These are phyloP conservation scores for Clarias gariepinus DNA, from an alignment of 2,113 vertebrate species.

Conservation along the genomic window DNA sequence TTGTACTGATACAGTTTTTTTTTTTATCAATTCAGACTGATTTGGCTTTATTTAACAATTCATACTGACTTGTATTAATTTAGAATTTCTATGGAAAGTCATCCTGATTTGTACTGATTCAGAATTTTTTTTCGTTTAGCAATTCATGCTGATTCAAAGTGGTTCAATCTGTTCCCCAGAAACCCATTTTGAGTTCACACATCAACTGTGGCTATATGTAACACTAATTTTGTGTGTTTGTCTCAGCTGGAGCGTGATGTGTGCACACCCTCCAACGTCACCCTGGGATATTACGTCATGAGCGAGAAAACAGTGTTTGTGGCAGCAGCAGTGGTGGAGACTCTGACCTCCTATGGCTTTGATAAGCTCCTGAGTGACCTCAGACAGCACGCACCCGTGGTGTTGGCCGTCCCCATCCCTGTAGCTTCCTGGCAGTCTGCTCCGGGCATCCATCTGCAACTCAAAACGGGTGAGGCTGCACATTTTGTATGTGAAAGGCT, in stretches of 20 bases:
- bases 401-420: conserved; percentile 82
- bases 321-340: conserved; percentile 78
- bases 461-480: conserved; percentile 82
- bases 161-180: no score
- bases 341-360: conserved; percentile 79
- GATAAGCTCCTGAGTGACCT: conserved; percentile 85
- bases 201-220: not conserved
- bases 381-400: conserved; percentile 76
- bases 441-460: conserved; percentile 83
- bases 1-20: not conserved
- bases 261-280: conserved; percentile 83
- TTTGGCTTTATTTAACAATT: not conserved
- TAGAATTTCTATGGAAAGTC: no score
- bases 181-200: not conserved
- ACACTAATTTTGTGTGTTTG: conserved; percentile 25
- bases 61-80: not conserved
- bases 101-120: no score
- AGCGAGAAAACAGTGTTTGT: conserved; percentile 79
- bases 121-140: not conserved
- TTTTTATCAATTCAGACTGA: not conserved
- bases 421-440: conserved; percentile 79
- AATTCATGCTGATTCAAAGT: not conserved
- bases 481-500: not conserved
- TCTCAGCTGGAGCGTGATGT: conserved; percentile 83
- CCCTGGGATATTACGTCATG: conserved; percentile 85